Conservation (phyloP, 2,888 invertebrate species). For the Limnephilus rhombicus region DNA sequence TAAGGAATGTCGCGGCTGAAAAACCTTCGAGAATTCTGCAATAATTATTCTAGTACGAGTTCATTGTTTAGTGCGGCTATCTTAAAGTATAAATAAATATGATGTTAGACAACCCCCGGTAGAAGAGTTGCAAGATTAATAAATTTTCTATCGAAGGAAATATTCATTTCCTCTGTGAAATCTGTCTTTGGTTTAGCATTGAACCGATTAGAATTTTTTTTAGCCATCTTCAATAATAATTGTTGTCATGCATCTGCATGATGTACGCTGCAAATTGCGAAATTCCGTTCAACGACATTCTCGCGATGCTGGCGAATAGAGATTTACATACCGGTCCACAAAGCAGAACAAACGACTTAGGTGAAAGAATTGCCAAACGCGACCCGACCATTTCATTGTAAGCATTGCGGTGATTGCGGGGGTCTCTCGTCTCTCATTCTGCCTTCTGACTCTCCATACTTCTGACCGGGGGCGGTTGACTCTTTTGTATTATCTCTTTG, state of each 20-base stretch:
- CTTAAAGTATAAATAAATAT: neutral
- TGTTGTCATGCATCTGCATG: constrained; percentile 11
- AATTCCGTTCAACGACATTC: constrained; percentile 25
- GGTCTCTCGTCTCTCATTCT: neutral
- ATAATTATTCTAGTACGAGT: neutral
- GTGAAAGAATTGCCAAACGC: constrained; percentile 43
- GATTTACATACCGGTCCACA: constrained; percentile 38
- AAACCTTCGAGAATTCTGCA: neutral
- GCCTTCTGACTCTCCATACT: neutral
- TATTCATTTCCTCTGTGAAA: neutral
- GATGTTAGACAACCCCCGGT: too few relatives aligned
- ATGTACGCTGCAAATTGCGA: constrained; percentile 27
- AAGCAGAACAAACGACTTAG: constrained; percentile 4
- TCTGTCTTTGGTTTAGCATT: neutral
- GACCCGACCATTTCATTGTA: neutral
- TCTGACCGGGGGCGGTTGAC: neutral
- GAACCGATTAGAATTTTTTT: neutral
- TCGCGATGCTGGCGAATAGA: constrained; percentile 7
- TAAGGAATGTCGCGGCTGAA: neutral
- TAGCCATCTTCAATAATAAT: neutral
- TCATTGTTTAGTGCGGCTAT: neutral
- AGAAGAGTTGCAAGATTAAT: neutral
- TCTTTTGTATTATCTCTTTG: constrained; percentile 32
- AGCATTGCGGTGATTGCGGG: neutral
- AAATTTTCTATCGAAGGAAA: neutral